Conservation (phyloP, 2,113 vertebrate species). For the Apteryx mantelli region DNA sequence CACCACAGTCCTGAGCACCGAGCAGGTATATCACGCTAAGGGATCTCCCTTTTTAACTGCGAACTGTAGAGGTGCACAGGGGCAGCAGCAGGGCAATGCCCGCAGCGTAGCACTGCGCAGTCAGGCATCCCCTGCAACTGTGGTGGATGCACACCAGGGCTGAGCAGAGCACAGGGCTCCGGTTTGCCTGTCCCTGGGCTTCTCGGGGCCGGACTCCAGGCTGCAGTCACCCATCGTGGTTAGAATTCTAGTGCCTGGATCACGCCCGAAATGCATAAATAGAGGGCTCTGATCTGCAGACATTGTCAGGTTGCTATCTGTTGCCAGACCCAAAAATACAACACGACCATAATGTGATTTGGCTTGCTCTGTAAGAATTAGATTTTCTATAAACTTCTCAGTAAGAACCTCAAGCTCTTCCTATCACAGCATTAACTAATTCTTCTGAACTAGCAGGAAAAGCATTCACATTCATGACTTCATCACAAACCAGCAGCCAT, state of each 20-base stretch:
- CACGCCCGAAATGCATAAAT: accelerated
- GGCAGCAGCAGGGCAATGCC: background rate
- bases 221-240: accelerated
- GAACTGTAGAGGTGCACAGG: accelerated
- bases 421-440: background rate
- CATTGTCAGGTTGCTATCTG: background rate
- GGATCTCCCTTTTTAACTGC: accelerated
- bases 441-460: background rate
- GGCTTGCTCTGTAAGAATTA: background rate
- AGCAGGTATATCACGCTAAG: background rate
- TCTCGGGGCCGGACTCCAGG: background rate
- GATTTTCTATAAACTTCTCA: background rate
- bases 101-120: accelerated
- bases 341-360: background rate
- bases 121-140: accelerated
- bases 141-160: accelerated
- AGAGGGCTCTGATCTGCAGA: background rate
- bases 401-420: background rate
- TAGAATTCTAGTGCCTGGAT: background rate
- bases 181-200: accelerated
- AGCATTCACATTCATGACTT: background rate
- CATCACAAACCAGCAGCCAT: background rate
- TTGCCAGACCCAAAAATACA: background rate
- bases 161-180: background rate
- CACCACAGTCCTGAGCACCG: background rate